Evolutionary conservation across 2,888 invertebrate genomes (phyloP).

Genomic region (Tetramorium bicarinatum): DNA sequence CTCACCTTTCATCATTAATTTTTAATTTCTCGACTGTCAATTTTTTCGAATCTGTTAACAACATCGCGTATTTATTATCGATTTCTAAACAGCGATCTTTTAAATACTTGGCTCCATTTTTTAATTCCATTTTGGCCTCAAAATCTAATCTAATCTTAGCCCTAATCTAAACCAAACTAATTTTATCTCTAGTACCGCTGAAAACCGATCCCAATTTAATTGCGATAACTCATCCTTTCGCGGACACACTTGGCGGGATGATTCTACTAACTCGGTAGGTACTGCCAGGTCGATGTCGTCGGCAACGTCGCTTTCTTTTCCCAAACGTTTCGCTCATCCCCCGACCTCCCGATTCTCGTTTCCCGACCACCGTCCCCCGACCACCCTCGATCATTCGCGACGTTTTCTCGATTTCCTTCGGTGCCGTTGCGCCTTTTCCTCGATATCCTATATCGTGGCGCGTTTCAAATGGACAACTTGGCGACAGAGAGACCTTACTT

Average conservation of each 20-base stretch:
- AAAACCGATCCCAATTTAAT: conserved; percentile 1
- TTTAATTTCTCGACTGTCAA: not conserved
- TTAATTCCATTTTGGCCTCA: not conserved
- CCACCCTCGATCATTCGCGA: not conserved
- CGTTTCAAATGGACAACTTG: conserved; percentile 84
- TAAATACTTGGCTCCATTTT: not conserved
- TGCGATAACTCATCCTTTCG: not conserved
- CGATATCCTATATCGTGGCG: conserved; percentile 67
- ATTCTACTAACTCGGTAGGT: conserved; percentile 6
- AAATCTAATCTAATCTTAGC: not conserved
- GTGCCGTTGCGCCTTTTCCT: conserved; percentile 40
- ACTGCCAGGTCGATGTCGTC: conserved; percentile 25
- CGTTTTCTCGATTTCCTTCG: conserved; percentile 31
- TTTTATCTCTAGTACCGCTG: not conserved
- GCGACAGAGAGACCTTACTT: conserved; percentile 78
- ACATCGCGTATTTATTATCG: not conserved
- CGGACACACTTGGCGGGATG: not conserved
- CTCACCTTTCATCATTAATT: not conserved
- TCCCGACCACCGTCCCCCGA: not conserved
- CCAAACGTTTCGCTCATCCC: conserved; percentile 15
- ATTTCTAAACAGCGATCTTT: not conserved
- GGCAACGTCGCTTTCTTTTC: conserved; percentile 37
- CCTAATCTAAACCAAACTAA: not conserved
- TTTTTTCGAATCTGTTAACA: not conserved
- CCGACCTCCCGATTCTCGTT: conserved; percentile 2